Evolutionary conservation across 2,113 vertebrate species (phyloP).

Genomic region (Sprattus sprattus): DNA sequence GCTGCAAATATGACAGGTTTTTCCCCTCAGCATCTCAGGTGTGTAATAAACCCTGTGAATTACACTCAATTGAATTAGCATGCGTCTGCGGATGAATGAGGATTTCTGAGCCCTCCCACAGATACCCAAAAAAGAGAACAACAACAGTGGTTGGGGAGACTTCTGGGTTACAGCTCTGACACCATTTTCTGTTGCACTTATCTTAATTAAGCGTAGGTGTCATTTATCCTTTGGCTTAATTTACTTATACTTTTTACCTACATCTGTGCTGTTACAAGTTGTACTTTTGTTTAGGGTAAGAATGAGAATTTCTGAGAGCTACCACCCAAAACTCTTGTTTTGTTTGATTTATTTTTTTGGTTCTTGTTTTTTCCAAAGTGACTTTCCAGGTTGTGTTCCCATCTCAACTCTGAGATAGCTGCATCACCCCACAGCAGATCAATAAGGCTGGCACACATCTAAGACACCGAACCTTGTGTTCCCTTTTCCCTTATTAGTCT

Average conservation of each 20-base stretch:
- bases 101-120: background rate
- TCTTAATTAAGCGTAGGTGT: background rate
- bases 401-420: background rate
- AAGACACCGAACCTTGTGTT: background rate
- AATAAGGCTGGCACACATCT: background rate
- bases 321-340: background rate
- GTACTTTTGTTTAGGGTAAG: background rate
- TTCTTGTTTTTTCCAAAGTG: background rate
- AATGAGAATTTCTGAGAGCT: too few relatives aligned
- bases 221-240: background rate
- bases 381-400: background rate
- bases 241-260: background rate
- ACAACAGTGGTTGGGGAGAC: background rate
- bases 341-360: background rate
- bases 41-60: background rate
- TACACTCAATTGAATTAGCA: background rate
- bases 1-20: background rate
- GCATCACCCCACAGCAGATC: conserved; percentile 5
- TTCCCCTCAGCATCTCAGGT: background rate
- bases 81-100: background rate
- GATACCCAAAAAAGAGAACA: conserved; percentile 27
- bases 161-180: background rate
- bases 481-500: background rate
- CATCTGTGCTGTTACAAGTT: background rate
- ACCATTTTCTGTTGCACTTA: background rate